Conservation (phyloP, 2,888 invertebrate species). For the Trachelus iudaicus region DNA sequence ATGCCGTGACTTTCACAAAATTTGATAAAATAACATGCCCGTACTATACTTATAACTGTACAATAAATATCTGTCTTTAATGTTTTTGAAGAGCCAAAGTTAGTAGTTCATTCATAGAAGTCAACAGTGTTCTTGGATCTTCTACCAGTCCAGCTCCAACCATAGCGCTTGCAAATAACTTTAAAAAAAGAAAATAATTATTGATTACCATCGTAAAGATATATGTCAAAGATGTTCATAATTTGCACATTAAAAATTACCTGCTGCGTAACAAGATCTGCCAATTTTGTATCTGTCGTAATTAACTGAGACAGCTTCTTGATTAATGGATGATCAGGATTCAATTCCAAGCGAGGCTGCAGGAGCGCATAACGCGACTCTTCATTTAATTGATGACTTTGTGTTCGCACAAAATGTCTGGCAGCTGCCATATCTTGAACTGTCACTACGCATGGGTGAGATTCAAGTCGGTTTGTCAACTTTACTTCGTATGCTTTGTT, state of each 20-base stretch:
- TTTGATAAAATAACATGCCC: too few relatives aligned
- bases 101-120: constrained; percentile 88
- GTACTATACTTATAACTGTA: too few relatives aligned
- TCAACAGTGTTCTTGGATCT: constrained; percentile 87
- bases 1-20: too few relatives aligned
- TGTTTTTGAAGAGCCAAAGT: constrained; percentile 84
- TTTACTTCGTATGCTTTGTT: constrained; percentile 87
- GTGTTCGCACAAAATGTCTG: constrained; percentile 91
- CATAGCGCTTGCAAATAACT: constrained; percentile 94
- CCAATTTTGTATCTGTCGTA: constrained; percentile 81
- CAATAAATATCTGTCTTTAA: constrained; percentile 47
- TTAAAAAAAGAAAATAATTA: constrained; percentile 64
- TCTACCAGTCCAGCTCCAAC: constrained; percentile 93
- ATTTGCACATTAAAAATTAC: constrained; percentile 58
- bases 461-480: constrained; percentile 84
- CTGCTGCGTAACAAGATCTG: constrained; percentile 87
- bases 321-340: constrained; percentile 91
- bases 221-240: neutral
- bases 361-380: constrained; percentile 87
- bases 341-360: constrained; percentile 93
- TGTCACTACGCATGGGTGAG: constrained; percentile 94
- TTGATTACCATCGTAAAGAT: constrained; percentile 1
- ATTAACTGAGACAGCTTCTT: constrained; percentile 85
- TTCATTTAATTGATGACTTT: constrained; percentile 83
- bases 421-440: constrained; percentile 98